Conservation (phyloP, 1,140 invertebrate species). For the Mya arenaria region DNA sequence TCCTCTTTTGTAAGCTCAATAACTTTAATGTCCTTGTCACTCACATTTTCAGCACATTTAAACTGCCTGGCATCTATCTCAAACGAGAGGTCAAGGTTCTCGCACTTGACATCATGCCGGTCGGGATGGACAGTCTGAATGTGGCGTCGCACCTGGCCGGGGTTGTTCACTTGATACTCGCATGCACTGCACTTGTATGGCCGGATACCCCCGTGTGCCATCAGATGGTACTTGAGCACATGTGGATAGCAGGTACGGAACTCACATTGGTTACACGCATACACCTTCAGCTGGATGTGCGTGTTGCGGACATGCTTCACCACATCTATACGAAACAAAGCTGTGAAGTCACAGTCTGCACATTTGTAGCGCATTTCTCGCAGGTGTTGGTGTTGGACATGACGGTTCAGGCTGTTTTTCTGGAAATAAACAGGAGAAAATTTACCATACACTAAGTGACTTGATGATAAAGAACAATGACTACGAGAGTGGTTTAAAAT, state of each 20-base stretch:
- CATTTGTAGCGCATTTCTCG: constrained; percentile 45
- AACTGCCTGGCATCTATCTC: constrained; percentile 43
- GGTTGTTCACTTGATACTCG: constrained; percentile 12
- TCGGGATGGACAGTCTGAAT: constrained; percentile 13
- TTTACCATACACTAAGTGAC: too few relatives aligned
- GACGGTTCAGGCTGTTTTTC: constrained; percentile 22
- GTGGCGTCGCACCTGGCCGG: constrained; percentile 32
- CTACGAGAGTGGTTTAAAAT: too few relatives aligned
- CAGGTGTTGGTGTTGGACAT: constrained; percentile 13
- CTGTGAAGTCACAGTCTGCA: constrained; percentile 20
- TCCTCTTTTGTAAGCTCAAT: constrained; percentile 41
- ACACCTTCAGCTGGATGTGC: constrained; percentile 39
- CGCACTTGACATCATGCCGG: neutral
- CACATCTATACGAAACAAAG: constrained; percentile 15
- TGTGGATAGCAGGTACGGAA: constrained; percentile 34
- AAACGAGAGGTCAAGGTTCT: constrained; percentile 41
- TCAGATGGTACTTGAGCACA: constrained; percentile 41
- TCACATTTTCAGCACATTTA: constrained; percentile 19
- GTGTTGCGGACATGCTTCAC: constrained; percentile 37
- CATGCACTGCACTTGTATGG: constrained; percentile 45
- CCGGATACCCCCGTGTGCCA: constrained; percentile 42
- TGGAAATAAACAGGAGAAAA: constrained; percentile 5
- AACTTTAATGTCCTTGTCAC: constrained; percentile 32
- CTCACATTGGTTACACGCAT: constrained; percentile 51
- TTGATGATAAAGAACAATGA: too few relatives aligned